Base-by-base conservation (phyloP, 2,888 invertebrate genomes). In the Parascotia fuliginaria region DNA sequence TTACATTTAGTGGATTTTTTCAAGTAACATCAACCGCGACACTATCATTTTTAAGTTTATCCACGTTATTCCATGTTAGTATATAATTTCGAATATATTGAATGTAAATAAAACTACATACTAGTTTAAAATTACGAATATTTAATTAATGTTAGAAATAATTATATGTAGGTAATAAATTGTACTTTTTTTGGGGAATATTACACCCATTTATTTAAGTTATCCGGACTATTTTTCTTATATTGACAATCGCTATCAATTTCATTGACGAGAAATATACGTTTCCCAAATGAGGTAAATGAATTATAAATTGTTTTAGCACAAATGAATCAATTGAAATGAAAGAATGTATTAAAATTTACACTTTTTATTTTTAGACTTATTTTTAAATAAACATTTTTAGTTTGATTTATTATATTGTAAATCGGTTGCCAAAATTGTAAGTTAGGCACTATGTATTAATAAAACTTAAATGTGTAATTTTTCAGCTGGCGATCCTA, bases 101-200 rank as follows among this genome's bases (percentile, higher is more conserved):
- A 45, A 22, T 66, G 65, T 66, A 66, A 53, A 66, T 66, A 66
- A 37, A 39, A 55, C 40, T 55, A 33, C 19, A 45, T 29, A 44
- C 14, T 66, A 66, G 55, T n/a, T 15, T 66, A 55, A 66, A 57
- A 12, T 57, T 14, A 57, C 28, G 48, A 50, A 42, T 62, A 65
- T 60, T 60, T 63, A 55, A 59, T 42, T 28, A 40, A 40, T 36
- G 36, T 53, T 63, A 66, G 46, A 33, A 36, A 46, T 50, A 51
- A 49, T 29, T 62, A 44, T 41, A 40, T 55, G 24, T 58, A 58
- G 52, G 42, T 40, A 43, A 54, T 51, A 45, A 51, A 44, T 55
- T 12, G 55, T 49, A 52, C 54, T 58, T 60, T 60, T 33, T 63
- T 57, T 53, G 63, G 66, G 40, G 36, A 12, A n/a, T 7, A 22